Base-by-base conservation (phyloP, 2,888 invertebrate species). In the Plebejus anna region DNA sequence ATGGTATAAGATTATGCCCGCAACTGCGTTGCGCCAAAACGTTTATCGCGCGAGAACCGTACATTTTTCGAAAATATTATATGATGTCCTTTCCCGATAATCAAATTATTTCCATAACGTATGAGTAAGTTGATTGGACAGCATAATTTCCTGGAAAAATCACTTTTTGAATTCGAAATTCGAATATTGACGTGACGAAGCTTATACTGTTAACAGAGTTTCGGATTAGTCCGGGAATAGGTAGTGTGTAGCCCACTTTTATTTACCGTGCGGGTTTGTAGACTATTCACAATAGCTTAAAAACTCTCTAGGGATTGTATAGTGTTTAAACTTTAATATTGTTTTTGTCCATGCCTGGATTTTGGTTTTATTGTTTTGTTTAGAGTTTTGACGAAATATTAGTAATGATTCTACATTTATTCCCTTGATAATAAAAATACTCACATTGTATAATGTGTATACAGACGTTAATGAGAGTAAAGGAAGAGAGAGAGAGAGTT, bases 171-270 rank as follows among this genome's bases (percentile, higher is more conserved):
- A 22, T 61, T 61, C 9, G 11, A 59, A 22, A n/a, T 59, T 22
- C 13, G 61, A 61, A 61, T 61, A 61, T 61, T 28, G 28, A 61
- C 61, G 9, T 61, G 61, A 28, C 59, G 59, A 59, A 59, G 59
- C 22, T 59, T 59, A 59, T 22, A 59, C 59, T 9, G 61, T 61
- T 28, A 61, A 61, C 28, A 61, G 61, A 22, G 22, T 9, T 22
- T 61, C 22, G 11, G 22, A 61, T 61, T 61, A 61, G 61, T 61
- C 61, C 9, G 61, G 61, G 61, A 22, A 61, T 61, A 61, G 28
- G 11, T 11, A 0, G 7, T 9, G 61, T 28, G 22, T 28, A 22
- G 16, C 16, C 16, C 9, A 11, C 61, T 22, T 61, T 61, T 61
- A 61, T 61, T 61, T 61, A 59, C 51, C 51, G 16, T 55, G 55